Evolutionary conservation across 2,113 vertebrate species (phyloP).

Genomic region (Oenanthe melanoleuca): DNA sequence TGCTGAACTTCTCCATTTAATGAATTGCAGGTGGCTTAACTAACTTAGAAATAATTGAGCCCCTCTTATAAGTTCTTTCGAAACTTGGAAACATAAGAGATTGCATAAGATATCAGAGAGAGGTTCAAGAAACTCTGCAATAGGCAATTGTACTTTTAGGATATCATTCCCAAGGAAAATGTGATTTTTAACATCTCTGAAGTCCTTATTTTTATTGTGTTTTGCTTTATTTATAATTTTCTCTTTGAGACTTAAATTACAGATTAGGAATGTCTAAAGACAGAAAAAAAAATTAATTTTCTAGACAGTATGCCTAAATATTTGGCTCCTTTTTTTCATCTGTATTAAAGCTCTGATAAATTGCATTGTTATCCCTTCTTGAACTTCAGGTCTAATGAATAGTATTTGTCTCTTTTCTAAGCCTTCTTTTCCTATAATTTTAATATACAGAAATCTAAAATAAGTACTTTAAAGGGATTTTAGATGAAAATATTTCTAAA

Average conservation of each 20-base stretch:
- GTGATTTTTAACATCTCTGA: neutral
- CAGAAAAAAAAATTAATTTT: neutral
- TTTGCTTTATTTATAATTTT: neutral
- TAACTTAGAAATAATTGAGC: slow-evolving; percentile 3
- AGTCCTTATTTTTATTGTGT: neutral
- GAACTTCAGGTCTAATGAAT: neutral
- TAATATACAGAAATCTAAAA: neutral
- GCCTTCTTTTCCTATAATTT: neutral
- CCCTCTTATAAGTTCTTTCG: neutral
- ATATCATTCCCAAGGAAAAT: neutral
- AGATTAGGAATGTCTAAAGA: neutral
- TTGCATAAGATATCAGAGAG: neutral
- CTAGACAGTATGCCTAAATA: neutral
- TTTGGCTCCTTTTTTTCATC: neutral
- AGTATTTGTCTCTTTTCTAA: neutral
- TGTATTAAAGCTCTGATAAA: neutral
- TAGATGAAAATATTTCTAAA: neutral
- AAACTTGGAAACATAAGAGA: neutral
- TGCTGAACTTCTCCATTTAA: neutral
- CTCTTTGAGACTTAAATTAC: neutral
- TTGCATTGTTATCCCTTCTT: neutral
- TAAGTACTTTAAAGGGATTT: neutral
- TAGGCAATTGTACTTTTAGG: neutral
- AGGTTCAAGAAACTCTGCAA: neutral
- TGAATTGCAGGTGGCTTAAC: neutral